A percentile compares a stretch with the other conserved stretches of the same genome.
These are phyloP conservation scores for Odocoileus virginianus DNA, from an alignment of 2,113 vertebrate genomes.

Conservation along the genomic window DNA sequence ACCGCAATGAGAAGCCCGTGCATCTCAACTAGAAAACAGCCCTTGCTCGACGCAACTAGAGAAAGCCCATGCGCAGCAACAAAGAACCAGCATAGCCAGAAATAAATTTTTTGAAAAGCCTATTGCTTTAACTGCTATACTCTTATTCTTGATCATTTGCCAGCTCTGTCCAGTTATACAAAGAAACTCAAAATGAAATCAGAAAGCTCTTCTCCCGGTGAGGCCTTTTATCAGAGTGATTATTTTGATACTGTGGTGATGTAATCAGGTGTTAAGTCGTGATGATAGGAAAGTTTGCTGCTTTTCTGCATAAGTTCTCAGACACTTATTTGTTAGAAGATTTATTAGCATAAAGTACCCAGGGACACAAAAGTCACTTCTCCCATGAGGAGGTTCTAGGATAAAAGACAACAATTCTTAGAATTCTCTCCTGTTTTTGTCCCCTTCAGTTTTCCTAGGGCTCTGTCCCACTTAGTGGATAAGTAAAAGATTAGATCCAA, in stretches of 20 bases:
- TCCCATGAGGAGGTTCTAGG: background rate
- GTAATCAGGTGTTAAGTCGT: background rate
- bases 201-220: background rate
- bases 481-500: slow-evolving; percentile 41
- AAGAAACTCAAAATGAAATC: background rate
- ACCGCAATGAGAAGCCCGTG: background rate
- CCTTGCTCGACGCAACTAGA: background rate
- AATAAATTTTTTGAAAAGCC: background rate
- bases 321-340: background rate
- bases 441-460: slow-evolving; percentile 8
- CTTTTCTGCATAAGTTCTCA: slow-evolving; percentile 24
- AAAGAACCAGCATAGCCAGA: background rate
- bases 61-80: background rate
- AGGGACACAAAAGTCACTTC: background rate
- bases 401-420: slow-evolving; percentile 29
- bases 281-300: background rate
- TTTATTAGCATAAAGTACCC: background rate
- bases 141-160: background rate
- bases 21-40: background rate
- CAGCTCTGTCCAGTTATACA: background rate
- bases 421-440: slow-evolving; percentile 14
- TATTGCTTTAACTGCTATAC: background rate
- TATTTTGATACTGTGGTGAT: background rate
- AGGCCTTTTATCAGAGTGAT: background rate
- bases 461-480: background rate